These are phyloP conservation scores for Somateria mollissima DNA, from an alignment of 2,797 vertebrate species.

Conservation along the genomic window DNA sequence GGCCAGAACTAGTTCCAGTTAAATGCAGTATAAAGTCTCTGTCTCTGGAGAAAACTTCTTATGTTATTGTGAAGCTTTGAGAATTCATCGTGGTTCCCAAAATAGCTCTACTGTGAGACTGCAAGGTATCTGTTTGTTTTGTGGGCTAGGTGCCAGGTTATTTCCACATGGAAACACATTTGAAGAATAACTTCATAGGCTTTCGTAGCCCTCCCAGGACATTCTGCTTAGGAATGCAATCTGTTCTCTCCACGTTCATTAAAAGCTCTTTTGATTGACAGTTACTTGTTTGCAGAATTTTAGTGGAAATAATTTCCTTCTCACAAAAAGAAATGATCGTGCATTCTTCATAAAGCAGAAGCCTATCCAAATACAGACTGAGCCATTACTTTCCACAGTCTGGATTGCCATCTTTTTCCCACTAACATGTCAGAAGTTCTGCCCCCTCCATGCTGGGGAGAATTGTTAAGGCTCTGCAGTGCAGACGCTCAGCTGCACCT, in stretches of 20 bases:
- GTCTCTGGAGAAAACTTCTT: constrained; percentile 7
- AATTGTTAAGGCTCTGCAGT: neutral
- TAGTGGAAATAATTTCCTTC: neutral
- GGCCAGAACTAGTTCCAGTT: neutral
- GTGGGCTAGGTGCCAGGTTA: constrained; percentile 1
- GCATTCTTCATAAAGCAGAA: neutral
- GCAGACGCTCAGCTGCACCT: neutral
- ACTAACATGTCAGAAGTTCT: accelerated
- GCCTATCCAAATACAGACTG: neutral
- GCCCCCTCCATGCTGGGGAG: neutral
- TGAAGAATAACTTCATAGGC: neutral
- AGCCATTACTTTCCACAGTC: neutral
- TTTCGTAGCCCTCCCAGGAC: neutral
- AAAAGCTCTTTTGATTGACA: neutral
- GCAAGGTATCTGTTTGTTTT: constrained; percentile 39
- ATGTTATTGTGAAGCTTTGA: constrained; percentile 4
- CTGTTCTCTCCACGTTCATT: neutral
- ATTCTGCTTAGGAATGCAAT: neutral
- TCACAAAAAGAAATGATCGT: accelerated
- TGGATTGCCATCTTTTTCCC: neutral
- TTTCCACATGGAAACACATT: neutral
- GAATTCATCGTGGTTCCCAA: neutral
- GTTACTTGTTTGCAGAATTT: neutral
- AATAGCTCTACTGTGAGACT: constrained; percentile 24
- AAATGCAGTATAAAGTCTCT: neutral